Conservation (phyloP, 2,797 vertebrate genomes). For the Lithobates pipiens region DNA sequence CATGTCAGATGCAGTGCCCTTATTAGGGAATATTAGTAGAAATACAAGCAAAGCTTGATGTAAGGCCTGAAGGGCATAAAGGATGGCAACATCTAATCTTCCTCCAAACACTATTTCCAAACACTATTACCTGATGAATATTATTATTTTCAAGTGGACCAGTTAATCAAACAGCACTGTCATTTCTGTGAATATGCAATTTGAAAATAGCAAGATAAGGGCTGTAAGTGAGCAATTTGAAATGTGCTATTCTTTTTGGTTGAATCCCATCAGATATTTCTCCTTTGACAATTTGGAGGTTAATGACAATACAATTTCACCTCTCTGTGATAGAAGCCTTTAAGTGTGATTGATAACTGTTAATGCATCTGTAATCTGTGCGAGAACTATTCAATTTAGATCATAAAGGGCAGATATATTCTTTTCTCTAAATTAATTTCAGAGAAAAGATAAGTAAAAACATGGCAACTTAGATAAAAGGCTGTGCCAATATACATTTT, state of each 20-base stretch:
- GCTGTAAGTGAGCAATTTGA: conserved; percentile 42
- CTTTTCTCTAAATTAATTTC: conserved; percentile 49
- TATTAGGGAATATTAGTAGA: conserved; percentile 8
- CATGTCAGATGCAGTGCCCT: conserved; percentile 13
- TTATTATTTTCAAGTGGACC: conserved; percentile 28
- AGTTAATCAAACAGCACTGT: conserved; percentile 47
- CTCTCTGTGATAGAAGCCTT: conserved; percentile 43
- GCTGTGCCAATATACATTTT: conserved; percentile 37
- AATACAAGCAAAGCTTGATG: conserved; percentile 16
- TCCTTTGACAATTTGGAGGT: conserved; percentile 43
- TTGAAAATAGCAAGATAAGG: conserved; percentile 50
- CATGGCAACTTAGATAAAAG: conserved; percentile 52
- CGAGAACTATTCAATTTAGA: conserved; percentile 51
- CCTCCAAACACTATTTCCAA: conserved; percentile 34
- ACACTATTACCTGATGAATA: conserved; percentile 41
- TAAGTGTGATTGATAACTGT: conserved; percentile 47
- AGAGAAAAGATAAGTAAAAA: conserved; percentile 40
- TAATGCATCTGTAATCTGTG: conserved; percentile 45
- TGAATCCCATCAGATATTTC: conserved; percentile 32
- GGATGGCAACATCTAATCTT: conserved; percentile 29
- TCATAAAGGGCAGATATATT: conserved; percentile 50
- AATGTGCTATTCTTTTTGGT: conserved; percentile 16
- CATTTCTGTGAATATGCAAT: conserved; percentile 45
- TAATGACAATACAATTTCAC: conserved; percentile 57
- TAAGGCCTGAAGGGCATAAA: conserved; percentile 19